phyloP scores from a whole-genome alignment of 2,888 invertebrate genomes.

The Drosophila affinis region DNA sequence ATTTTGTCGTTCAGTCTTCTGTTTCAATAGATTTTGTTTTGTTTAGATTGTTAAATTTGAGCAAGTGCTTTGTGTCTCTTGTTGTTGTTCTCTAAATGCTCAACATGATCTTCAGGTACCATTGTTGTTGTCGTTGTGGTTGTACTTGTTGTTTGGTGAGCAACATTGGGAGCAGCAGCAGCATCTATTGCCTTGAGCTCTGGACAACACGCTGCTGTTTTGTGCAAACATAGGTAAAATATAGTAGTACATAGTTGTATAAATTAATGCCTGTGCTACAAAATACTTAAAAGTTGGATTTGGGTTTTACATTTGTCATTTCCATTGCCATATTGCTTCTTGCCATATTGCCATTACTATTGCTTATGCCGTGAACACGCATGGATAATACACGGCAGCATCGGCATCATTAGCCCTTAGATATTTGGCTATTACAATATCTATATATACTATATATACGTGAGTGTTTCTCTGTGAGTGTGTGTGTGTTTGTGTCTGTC shows the following conservation, averaged over 20 bases:
- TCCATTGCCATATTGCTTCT: slow-evolving; percentile 31
- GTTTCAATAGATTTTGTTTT: slow-evolving; percentile 61
- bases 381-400: slow-evolving; percentile 23
- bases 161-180: slow-evolving; percentile 26
- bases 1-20: slow-evolving; percentile 63
- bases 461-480: slow-evolving; percentile 13
- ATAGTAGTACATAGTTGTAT: slow-evolving; percentile 60
- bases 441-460: slow-evolving; percentile 19
- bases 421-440: slow-evolving; percentile 31
- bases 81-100: slow-evolving; percentile 62
- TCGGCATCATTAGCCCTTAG: slow-evolving; percentile 4
- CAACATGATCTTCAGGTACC: slow-evolving; percentile 74
- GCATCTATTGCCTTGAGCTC: not conserved
- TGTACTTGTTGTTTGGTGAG: slow-evolving; percentile 39
- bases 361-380: slow-evolving; percentile 16
- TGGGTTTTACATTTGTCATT: slow-evolving; percentile 19
- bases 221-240: slow-evolving; percentile 48
- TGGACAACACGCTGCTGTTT: slow-evolving; percentile 32
- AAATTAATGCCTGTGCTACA: slow-evolving; percentile 69
- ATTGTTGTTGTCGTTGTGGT: slow-evolving; percentile 52
- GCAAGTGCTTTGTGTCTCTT: slow-evolving; percentile 53
- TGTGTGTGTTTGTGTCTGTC: slow-evolving; percentile 9
- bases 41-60: slow-evolving; percentile 56
- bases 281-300: slow-evolving; percentile 49
- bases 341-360: slow-evolving; percentile 5